Conservation (phyloP, 2,113 vertebrate species). For the Amblyornis subalaris region DNA sequence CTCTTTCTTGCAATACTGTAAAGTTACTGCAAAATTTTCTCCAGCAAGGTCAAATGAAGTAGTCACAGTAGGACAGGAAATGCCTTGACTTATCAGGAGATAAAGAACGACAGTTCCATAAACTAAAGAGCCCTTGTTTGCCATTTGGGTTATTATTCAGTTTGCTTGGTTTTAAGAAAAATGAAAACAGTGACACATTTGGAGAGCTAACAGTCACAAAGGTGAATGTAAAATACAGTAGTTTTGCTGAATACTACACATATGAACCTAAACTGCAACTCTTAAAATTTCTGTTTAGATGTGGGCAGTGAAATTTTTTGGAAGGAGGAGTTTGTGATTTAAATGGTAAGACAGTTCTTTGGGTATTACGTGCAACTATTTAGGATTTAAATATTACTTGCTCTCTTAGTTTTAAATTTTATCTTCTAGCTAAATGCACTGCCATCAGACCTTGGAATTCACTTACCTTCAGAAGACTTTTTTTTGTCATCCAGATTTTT, state of each 20-base stretch:
- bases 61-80: not conserved
- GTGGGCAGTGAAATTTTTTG: not conserved
- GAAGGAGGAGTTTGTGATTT: not conserved
- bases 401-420: not conserved
- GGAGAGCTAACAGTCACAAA: not conserved
- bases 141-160: not conserved
- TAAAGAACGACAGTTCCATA: not conserved
- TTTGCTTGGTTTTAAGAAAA: not conserved
- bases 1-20: not conserved
- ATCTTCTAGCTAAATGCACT: not conserved
- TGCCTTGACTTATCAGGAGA: not conserved
- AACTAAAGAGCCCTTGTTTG: not conserved
- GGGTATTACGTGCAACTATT: not conserved
- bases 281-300: not conserved
- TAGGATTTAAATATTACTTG: not conserved
- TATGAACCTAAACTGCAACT: not conserved
- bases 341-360: not conserved
- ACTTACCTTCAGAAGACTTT: not conserved
- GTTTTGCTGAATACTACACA: not conserved
- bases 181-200: not conserved
- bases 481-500: not conserved
- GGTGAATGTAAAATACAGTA: not conserved
- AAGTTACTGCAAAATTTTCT: not conserved
- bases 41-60: not conserved
- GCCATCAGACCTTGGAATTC: not conserved